Percentiles rank a stretch among this genome's conserved stretches.
These are phyloP conservation scores for Bolborhynchus lineola DNA, from an alignment of 2,113 vertebrate species.

Conservation along the genomic window DNA sequence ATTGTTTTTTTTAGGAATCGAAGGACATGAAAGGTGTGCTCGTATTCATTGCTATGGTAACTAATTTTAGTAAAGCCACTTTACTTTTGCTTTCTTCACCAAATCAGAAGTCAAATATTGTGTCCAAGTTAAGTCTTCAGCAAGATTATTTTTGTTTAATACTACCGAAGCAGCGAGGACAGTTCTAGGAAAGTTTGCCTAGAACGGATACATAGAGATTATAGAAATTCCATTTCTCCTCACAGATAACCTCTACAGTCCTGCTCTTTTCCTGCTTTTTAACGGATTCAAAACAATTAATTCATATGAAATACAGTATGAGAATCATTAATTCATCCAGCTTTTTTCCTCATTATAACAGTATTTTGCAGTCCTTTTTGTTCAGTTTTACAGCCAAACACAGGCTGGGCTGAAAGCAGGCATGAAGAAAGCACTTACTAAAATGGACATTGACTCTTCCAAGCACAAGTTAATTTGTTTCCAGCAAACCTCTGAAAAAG, in stretches of 20 bases:
- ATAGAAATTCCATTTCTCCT: not conserved
- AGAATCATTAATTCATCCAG: not conserved
- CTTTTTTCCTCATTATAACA: not conserved
- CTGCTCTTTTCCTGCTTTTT: not conserved
- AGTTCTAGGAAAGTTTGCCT: not conserved
- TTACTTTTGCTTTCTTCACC: not conserved
- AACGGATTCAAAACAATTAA: not conserved
- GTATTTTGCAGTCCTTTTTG: not conserved
- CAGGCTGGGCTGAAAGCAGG: rapidly evolving
- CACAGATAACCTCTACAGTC: not conserved
- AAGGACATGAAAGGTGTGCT: not conserved
- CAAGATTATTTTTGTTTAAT: not conserved
- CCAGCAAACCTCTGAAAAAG: not conserved
- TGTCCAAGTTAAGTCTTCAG: not conserved
- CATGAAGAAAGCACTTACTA: not conserved
- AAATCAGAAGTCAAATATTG: not conserved
- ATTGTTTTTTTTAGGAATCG: not conserved
- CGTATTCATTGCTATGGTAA: not conserved
- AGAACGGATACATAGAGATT: rapidly evolving
- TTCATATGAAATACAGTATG: not conserved
- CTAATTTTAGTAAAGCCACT: not conserved
- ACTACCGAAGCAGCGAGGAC: not conserved
- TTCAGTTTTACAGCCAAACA: not conserved
- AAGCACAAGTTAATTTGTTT: not conserved
- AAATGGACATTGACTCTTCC: not conserved